Percentiles rank a stretch among this genome's conserved stretches.
Evolutionary conservation across 2,113 vertebrate genomes (phyloP).

Genomic region (Perca fluviatilis): DNA sequence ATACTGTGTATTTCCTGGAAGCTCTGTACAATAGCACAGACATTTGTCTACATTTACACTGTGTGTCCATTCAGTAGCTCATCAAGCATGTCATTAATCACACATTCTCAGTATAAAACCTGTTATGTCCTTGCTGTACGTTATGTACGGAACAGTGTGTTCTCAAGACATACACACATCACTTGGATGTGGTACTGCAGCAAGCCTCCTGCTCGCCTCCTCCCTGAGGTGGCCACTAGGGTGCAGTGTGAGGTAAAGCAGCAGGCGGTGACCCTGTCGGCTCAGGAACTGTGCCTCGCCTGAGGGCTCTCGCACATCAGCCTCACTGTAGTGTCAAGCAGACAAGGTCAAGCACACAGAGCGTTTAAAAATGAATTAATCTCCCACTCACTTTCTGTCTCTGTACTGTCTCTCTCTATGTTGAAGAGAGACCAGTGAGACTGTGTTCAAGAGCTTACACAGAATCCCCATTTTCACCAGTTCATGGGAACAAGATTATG

Average conservation of each 20-base stretch:
- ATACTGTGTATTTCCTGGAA: conserved; percentile 3
- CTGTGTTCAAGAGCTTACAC: conserved; percentile 53
- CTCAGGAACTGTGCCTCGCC: conserved; percentile 39
- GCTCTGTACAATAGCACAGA: conserved; percentile 6
- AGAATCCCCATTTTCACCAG: conserved; percentile 65
- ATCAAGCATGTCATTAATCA: conserved; percentile 18
- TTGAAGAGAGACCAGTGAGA: conserved; percentile 25
- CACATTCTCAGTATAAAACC: conserved; percentile 3
- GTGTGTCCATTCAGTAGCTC: background rate
- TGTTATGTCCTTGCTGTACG: background rate
- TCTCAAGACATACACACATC: conserved; percentile 23
- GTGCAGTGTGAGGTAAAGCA: conserved; percentile 79
- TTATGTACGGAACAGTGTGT: conserved; percentile 40
- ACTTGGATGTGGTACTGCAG: conserved; percentile 45
- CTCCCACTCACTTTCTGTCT: conserved; percentile 49
- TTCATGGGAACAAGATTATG: conserved; percentile 56
- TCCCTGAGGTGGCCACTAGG: conserved; percentile 65
- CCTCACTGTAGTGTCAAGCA: conserved; percentile 73
- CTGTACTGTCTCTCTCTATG: conserved; percentile 17
- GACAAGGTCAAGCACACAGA: conserved; percentile 79
- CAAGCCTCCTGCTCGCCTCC: background rate
- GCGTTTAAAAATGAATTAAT: conserved; percentile 80
- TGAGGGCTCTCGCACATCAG: conserved; percentile 65
- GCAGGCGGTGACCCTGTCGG: conserved; percentile 11
- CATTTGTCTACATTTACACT: conserved; percentile 22